These are phyloP conservation scores for Parnassius smintheus DNA, from an alignment of 2,888 invertebrate genomes.

Conservation along the genomic window DNA sequence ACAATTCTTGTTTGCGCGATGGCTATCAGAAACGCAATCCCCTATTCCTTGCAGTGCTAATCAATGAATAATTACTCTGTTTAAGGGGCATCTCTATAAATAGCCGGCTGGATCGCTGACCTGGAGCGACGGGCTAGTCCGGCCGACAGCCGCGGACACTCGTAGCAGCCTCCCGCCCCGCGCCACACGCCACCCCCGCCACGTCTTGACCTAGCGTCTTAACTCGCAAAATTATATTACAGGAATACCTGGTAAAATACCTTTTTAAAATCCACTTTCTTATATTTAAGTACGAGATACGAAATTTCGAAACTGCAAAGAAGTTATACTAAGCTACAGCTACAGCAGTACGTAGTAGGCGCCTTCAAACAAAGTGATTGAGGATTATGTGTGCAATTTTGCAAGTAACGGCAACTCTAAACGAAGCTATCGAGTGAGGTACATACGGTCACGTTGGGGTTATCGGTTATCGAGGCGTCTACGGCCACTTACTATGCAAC, in stretches of 20 bases:
- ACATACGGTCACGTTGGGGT: slow-evolving; percentile 62
- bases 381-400: slow-evolving; percentile 67
- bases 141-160: slow-evolving; percentile 74
- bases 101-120: slow-evolving; percentile 81
- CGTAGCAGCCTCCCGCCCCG: slow-evolving; percentile 39
- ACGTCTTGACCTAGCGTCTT: slow-evolving; percentile 72
- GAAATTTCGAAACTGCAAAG: slow-evolving; percentile 1
- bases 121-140: slow-evolving; percentile 81
- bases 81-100: slow-evolving; percentile 81
- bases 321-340: slow-evolving; percentile 25
- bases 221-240: slow-evolving; percentile 68
- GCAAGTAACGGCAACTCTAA: slow-evolving; percentile 70
- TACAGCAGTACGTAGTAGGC: slow-evolving; percentile 21
- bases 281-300: slow-evolving; percentile 6
- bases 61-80: slow-evolving; percentile 82
- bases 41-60: slow-evolving; percentile 80
- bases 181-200: slow-evolving; percentile 47
- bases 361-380: slow-evolving; percentile 45
- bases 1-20: slow-evolving; percentile 77
- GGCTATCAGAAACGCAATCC: slow-evolving; percentile 80
- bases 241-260: slow-evolving; percentile 58
- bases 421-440: slow-evolving; percentile 61
- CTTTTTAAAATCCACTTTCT: slow-evolving; percentile 35
- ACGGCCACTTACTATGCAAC: slow-evolving; percentile 35
- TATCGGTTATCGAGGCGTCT: slow-evolving; percentile 67